These are phyloP conservation scores for Motacilla tschutschensis DNA, from an alignment of 2,113 vertebrate genomes.

Conservation along the genomic window DNA sequence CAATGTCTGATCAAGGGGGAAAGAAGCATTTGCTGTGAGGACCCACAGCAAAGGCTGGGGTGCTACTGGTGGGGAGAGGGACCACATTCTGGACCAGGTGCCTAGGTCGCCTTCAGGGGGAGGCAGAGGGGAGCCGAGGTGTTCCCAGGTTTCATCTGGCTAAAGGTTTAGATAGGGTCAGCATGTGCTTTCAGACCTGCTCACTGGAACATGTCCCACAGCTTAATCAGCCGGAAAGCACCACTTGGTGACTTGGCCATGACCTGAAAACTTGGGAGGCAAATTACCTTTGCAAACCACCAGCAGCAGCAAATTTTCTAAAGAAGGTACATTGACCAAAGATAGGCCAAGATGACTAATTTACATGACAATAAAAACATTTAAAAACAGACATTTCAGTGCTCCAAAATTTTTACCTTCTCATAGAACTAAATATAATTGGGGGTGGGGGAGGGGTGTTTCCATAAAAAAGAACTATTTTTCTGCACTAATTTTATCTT, in stretches of 20 bases:
- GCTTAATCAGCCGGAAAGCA: not conserved
- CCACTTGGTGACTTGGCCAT: not conserved
- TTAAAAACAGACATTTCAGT: not conserved
- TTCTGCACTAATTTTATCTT: not conserved
- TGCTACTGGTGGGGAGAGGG: not conserved
- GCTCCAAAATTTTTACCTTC: not conserved
- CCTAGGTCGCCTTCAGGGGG: not conserved
- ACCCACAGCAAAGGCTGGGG: not conserved
- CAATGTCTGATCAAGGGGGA: not conserved
- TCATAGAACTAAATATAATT: not conserved
- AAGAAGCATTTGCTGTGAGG: not conserved
- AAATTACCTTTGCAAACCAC: not conserved
- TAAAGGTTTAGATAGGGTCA: not conserved
- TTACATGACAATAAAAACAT: not conserved
- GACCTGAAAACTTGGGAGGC: not conserved
- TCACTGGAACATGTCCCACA: not conserved
- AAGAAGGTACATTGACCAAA: not conserved
- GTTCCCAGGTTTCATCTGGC: not conserved
- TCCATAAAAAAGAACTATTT: not conserved
- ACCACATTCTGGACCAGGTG: accelerated
- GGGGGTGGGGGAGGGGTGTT: accelerated
- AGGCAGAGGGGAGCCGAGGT: not conserved
- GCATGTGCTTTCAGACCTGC: not conserved
- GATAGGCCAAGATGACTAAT: not conserved
- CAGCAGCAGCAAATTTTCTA: not conserved